These are phyloP conservation scores for Gymnocephalus cernua DNA, from an alignment of 2,113 vertebrate genomes.

Conservation along the genomic window DNA sequence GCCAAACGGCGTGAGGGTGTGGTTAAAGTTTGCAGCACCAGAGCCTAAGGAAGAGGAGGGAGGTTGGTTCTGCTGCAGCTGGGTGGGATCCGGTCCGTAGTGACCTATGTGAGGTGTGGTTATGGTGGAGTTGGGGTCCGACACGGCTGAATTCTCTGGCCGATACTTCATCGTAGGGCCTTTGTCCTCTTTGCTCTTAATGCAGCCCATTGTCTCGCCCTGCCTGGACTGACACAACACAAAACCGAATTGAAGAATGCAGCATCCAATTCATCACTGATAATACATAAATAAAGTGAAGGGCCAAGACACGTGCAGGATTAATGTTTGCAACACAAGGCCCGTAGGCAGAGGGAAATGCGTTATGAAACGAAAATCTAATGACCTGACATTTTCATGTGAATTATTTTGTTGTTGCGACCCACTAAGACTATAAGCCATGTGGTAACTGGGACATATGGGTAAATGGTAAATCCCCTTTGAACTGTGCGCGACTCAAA, in stretches of 20 bases:
- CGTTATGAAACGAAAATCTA: slow-evolving; percentile 48
- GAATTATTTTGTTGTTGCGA: slow-evolving; percentile 59
- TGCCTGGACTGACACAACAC: slow-evolving; percentile 57
- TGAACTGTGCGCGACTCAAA: slow-evolving; percentile 28
- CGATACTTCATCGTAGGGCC: slow-evolving; percentile 90
- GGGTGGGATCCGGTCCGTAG: slow-evolving; percentile 90
- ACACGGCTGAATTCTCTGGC: slow-evolving; percentile 83
- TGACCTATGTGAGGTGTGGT: slow-evolving; percentile 84
- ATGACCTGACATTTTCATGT: slow-evolving; percentile 53
- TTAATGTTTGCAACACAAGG: slow-evolving; percentile 44
- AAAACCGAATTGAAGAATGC: background rate
- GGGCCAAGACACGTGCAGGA: background rate
- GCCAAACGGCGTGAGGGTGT: slow-evolving; percentile 92
- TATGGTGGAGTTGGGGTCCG: slow-evolving; percentile 80
- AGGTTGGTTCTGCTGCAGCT: slow-evolving; percentile 84
- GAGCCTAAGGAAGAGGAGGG: slow-evolving; percentile 84
- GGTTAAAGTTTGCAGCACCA: slow-evolving; percentile 83
- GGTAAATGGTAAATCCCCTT: slow-evolving; percentile 62
- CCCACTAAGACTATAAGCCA: slow-evolving; percentile 68
- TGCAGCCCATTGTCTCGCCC: slow-evolving; percentile 91
- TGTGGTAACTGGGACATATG: slow-evolving; percentile 71
- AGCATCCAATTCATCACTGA: background rate
- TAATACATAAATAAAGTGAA: slow-evolving; percentile 14
- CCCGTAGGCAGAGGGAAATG: slow-evolving; percentile 13
- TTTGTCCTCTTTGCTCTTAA: slow-evolving; percentile 97